These are phyloP conservation scores for Alloscopus bannaensis DNA, from an alignment of 2,888 invertebrate genomes.

Conservation along the genomic window DNA sequence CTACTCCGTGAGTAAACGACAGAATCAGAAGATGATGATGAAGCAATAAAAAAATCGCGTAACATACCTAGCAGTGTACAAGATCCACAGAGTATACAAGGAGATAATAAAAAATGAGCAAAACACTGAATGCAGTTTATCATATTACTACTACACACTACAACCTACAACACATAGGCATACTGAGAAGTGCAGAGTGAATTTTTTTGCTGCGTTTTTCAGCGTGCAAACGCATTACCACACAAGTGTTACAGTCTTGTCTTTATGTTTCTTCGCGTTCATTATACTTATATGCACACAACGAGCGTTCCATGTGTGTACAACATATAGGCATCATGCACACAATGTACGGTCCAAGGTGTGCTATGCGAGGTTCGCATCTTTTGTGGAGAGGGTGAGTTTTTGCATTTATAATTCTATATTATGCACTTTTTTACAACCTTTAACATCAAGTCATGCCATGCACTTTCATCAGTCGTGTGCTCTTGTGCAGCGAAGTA, in stretches of 20 bases:
- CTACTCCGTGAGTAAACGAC: not conserved
- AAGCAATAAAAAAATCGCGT: too few relatives aligned
- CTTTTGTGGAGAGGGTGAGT: conserved; percentile 37
- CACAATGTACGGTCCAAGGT: not conserved
- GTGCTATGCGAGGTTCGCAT: too few relatives aligned
- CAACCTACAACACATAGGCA: conserved; percentile 9
- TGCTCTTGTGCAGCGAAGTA: conserved; percentile 19
- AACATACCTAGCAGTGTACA: conserved; percentile 11
- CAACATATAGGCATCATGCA: not conserved
- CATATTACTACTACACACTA: too few relatives aligned
- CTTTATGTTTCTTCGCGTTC: not conserved
- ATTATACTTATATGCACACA: not conserved
- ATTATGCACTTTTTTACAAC: conserved; percentile 48
- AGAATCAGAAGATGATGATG: not conserved
- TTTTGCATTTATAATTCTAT: conserved; percentile 38
- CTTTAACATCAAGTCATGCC: conserved; percentile 35
- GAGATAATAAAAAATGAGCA: not conserved
- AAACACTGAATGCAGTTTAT: conserved; percentile 23
- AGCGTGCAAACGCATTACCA: conserved; percentile 11
- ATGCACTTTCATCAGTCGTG: conserved; percentile 41
- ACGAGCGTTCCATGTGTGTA: not conserved
- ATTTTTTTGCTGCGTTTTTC: conserved; percentile 19
- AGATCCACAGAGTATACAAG: conserved; percentile 1
- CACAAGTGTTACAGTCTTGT: conserved; percentile 6
- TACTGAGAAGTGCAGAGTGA: conserved; percentile 13